Evolutionary conservation across 2,888 invertebrate species (phyloP).

Genomic region (Cryptocephalus primarius): DNA sequence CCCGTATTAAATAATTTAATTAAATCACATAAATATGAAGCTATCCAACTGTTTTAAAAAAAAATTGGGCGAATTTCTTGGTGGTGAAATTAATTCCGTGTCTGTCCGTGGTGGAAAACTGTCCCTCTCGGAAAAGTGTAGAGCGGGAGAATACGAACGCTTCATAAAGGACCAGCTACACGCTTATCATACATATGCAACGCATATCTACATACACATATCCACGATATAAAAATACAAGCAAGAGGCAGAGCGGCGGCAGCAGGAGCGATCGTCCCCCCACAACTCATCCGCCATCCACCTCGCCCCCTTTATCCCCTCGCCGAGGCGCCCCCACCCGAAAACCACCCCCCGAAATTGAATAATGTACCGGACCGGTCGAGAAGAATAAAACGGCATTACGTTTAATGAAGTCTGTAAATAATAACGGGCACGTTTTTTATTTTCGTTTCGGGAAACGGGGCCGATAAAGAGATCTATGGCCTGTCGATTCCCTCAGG

Average conservation of each 20-base stretch:
- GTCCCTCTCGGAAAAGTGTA: conserved; percentile 9
- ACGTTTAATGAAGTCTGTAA: conserved; percentile 32
- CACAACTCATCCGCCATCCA: neutral
- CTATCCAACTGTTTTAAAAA: no score
- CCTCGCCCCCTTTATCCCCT: conserved; percentile 1
- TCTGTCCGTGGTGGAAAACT: conserved; percentile 9
- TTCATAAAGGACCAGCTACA: conserved; percentile 27
- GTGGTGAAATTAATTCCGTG: neutral
- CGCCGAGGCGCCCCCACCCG: neutral
- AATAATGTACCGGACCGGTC: conserved; percentile 28
- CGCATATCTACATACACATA: conserved; percentile 31
- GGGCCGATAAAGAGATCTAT: conserved; percentile 10
- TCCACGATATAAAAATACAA: conserved; percentile 32
- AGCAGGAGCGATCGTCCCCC: conserved; percentile 1
- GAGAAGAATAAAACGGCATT: conserved; percentile 28
- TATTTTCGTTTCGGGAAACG: conserved; percentile 16
- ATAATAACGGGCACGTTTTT: conserved; percentile 23
- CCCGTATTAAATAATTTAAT: no score
- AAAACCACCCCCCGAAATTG: conserved; percentile 23
- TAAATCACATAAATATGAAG: no score
- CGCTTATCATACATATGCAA: conserved; percentile 38
- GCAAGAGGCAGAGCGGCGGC: conserved; percentile 3
- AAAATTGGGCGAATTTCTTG: no score
- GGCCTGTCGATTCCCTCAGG: conserved; percentile 9
- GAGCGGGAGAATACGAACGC: conserved; percentile 22